Evolutionary conservation across 2,113 vertebrate species (phyloP), one percentile per base, ranked within the genome.

Genomic region (Physeter macrocephalus): DNA sequence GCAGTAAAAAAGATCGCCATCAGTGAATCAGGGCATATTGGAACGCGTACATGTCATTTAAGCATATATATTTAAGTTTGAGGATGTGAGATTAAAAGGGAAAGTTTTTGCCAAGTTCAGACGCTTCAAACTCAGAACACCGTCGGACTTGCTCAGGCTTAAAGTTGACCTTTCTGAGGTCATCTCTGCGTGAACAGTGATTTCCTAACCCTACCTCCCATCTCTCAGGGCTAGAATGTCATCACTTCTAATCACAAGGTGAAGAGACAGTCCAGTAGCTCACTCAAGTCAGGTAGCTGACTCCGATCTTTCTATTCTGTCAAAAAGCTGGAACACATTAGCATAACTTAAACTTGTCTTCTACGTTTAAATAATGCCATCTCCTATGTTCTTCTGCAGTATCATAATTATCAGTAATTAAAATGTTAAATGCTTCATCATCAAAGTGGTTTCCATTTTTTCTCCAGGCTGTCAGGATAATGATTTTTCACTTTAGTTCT

Each of bases 381-480:
- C 77, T 54, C 34, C 92, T n/a, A 5, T 21, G 36, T 34, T 87
- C 85, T 62, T 91, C 57, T 78, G 39, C 27, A 71, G 85, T 6
- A 13, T 83, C 84, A 12, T 64, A 84, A 97, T 96, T 82, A 96
- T 54, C 87, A 43, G 92, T 90, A 89, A 97, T 96, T 94, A 96
- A 94, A 95, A 93, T 20, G 84, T 93, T 91, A 90, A 94, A 71
- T 61, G 80, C 59, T 52, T 92, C 88, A 20, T 80, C 59, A 8
- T 2, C 18, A 69, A 62, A 43, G 43, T 41, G 83, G 49, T 9
- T 95, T 93, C 71, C 77, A 17, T 71, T 52, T 71, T 81, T 75
- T 61, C 29, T 62, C 49, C 25, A 0, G 21, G 74, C 75, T 95
- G 94, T 97, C 90, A 94, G 27, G 90, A 61, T 67, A 10, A 93